Evolutionary conservation across 2,113 vertebrate genomes (phyloP).

Genomic region (Athene cunicularia): DNA sequence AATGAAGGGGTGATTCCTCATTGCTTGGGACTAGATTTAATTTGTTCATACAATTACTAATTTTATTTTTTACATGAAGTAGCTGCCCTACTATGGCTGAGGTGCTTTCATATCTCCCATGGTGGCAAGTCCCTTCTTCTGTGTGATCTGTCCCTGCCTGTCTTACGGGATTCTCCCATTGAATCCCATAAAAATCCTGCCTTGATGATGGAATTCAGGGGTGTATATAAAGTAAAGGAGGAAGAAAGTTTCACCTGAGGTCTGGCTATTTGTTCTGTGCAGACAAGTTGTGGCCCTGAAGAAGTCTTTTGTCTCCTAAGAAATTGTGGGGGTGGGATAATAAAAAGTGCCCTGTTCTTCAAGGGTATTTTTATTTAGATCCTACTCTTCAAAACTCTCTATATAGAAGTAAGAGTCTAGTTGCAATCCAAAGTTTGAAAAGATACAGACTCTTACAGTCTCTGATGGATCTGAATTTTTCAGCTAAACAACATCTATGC

Average conservation of each 20-base stretch:
- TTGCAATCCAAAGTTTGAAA: constrained; percentile 12
- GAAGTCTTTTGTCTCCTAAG: background rate
- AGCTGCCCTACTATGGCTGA: background rate
- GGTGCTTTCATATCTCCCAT: background rate
- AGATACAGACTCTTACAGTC: constrained; percentile 8
- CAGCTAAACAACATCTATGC: constrained; percentile 34
- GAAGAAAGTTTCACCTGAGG: background rate
- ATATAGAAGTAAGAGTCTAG: background rate
- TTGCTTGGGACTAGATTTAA: background rate
- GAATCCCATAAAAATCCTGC: background rate
- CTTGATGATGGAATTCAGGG: background rate
- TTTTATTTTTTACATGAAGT: background rate
- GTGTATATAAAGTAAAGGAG: background rate
- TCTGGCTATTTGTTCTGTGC: background rate
- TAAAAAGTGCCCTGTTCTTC: background rate
- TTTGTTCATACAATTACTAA: background rate
- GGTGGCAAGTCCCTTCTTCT: background rate
- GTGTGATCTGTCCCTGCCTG: background rate
- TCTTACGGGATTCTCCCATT: background rate
- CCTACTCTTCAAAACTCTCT: background rate
- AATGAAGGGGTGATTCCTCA: background rate
- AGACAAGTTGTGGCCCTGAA: background rate
- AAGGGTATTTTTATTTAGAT: constrained; percentile 52
- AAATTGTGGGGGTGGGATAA: background rate
- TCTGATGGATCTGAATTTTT: constrained; percentile 57